These are phyloP conservation scores for Calycopis cecrops DNA, from an alignment of 1,140 invertebrate genomes.

Conservation along the genomic window DNA sequence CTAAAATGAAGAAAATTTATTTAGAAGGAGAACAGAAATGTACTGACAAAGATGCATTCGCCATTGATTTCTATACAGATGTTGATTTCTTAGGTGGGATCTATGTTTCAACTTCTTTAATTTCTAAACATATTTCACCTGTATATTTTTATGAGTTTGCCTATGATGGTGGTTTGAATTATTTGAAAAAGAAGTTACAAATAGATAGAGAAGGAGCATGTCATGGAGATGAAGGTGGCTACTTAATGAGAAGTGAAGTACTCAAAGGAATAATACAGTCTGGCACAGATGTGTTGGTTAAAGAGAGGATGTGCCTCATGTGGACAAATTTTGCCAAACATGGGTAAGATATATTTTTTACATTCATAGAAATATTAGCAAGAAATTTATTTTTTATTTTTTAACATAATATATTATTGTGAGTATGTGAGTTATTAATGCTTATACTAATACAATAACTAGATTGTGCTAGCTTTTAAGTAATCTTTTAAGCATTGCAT, in stretches of 20 bases:
- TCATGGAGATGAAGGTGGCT: conserved; percentile 63
- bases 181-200: conserved; percentile 46
- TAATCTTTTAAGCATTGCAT: too few species aligned
- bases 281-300: conserved; percentile 45
- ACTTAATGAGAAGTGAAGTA: conserved; percentile 42
- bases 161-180: conserved; percentile 63
- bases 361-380: too few species aligned
- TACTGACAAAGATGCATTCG: conserved; percentile 47
- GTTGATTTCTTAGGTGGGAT: conserved; percentile 59
- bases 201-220: conserved; percentile 49
- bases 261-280: conserved; percentile 37
- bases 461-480: too few species aligned
- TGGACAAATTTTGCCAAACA: conserved; percentile 74
- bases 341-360: conserved; percentile 52
- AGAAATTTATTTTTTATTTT: neutral
- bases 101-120: conserved; percentile 44
- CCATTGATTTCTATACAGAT: conserved; percentile 62
- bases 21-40: conserved; percentile 38
- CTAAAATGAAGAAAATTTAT: conserved; percentile 51
- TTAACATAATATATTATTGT: neutral
- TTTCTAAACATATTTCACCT: conserved; percentile 46
- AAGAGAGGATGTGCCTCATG: conserved; percentile 57
- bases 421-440: neutral
- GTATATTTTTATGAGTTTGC: conserved; percentile 67
- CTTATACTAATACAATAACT: too few species aligned